phyloP scores from a whole-genome alignment of 2,888 invertebrate species.

The Lamellibrachia satsuma region DNA sequence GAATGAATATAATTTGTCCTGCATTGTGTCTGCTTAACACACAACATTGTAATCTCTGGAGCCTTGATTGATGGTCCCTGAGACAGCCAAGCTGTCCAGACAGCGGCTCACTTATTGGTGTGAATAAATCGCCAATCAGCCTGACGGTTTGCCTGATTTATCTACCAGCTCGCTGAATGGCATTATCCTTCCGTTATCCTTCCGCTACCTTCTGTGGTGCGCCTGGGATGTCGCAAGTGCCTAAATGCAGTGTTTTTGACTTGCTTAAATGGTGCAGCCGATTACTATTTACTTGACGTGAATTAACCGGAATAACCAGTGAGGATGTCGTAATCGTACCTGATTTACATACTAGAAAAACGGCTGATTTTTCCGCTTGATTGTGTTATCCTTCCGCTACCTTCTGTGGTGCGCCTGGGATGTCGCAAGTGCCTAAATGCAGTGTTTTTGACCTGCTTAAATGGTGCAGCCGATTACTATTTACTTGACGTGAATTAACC shows the following conservation, averaged over 20 bases:
- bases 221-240: background rate
- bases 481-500: background rate
- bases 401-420: background rate
- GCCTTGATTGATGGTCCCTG: background rate
- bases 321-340: too few species aligned
- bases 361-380: too few species aligned
- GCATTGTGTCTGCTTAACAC: background rate
- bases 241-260: background rate
- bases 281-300: background rate
- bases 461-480: background rate
- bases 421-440: background rate
- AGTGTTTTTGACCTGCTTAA: background rate
- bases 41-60: background rate
- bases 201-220: background rate
- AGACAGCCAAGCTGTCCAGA: background rate
- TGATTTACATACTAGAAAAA: too few species aligned
- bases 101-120: background rate
- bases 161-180: background rate
- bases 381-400: background rate
- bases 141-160: background rate
- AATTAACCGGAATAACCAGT: background rate
- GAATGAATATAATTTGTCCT: background rate
- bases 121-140: conserved; percentile 13
- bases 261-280: background rate
- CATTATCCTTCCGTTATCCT: background rate